Base-by-base conservation (phyloP, 1,140 invertebrate species). In the Euwallacea fornicatus region DNA sequence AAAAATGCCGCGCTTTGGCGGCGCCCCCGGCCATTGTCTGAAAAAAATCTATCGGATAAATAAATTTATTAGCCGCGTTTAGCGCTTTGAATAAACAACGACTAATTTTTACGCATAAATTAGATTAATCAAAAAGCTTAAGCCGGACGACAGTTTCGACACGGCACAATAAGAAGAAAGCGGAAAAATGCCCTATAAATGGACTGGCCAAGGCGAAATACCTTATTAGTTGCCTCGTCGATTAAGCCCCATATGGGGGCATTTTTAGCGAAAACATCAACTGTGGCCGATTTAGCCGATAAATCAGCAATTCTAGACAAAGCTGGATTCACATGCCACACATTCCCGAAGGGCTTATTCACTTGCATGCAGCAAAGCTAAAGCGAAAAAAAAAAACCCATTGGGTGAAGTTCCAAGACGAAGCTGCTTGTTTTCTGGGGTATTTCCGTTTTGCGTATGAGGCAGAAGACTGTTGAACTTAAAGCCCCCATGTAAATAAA, bases 1-100 rank as follows among this genome's bases (percentile, higher is more conserved):
- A 64, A 64, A 64, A 64, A 64, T 50, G 47, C 41, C 62, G 13
- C 9, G 46, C 62, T 64, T 64, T 64, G 62, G 15, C 62, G 62
- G 62, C 46, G 47, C 62, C 46, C 13, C 44, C n/a, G 62, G 62
- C 7, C 16, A 61, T 41, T 33, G 9, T 33, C 3, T n/a, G 21
- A 46, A 64, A 64, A 63, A 64, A 64, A 47, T 21, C 2, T n/a
- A 8, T 43, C 11, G n/a, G n/a, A 61, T 61, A 61, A 43, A 61
- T 61, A n/a, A 42, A 61, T 61, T 61, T 61, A 61, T 42, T 61
- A 42, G n/a, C 11, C 59, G 54, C 16, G 54, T 50, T 50, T 50
- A 50, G 13, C 46, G 46, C 9, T 10, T 50, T 50, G 46, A 50
- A 50, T 50, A 50, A 50, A 50, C 46, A 50, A 50, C 46, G 46